Base-by-base conservation (phyloP, 2,797 vertebrate genomes). In the Pipistrellus pipistrellus region DNA sequence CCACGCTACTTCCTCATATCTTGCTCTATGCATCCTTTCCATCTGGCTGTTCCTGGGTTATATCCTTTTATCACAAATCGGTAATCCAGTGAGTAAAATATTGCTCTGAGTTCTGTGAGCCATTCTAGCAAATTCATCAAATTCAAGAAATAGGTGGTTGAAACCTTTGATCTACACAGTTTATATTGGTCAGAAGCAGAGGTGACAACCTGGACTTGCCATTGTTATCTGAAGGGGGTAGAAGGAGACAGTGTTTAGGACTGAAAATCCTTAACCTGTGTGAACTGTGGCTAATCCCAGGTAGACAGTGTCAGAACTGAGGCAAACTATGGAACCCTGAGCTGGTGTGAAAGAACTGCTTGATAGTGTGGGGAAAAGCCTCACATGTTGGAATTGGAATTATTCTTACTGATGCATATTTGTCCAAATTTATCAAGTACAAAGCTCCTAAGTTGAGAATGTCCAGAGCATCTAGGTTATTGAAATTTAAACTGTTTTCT, bases 401-500 rank as follows among this genome's bases (percentile, higher is more conserved):
- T 89, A 41, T 59, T 48, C 32, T 92, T 82, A 77, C 3, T 80
- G 32, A 57, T 23, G 41, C 9, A 7, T 13, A 77, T 68, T 88
- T 81, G 68, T 53, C 64, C 48, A 85, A 30, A 88, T 55, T 62
- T 68, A 62, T 55, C 51, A 82, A 83, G 41, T 59, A 6, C 75
- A 21, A 62, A 62, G 55, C 55, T 87, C 23, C 30, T 18, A 75
- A 7, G 11, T 15, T 77, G 44, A 75, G 51, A 87, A 90, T 59
- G 57, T 76, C 23, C 71, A 90, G 23, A 91, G n/a, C 27, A 51
- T 38, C 51, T 57, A 69, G 51, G 23, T 62, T 82, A 86, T 66
- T 4, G 85, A 90, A 82, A 77, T 32, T 21, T 86, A 13, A 92
- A 89, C n/a, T 53, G 17, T 88, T 69, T 62, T 51, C 38, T 59